Evolutionary conservation across 2,797 vertebrate genomes (phyloP).

Genomic region (Pempheris klunzingeri): DNA sequence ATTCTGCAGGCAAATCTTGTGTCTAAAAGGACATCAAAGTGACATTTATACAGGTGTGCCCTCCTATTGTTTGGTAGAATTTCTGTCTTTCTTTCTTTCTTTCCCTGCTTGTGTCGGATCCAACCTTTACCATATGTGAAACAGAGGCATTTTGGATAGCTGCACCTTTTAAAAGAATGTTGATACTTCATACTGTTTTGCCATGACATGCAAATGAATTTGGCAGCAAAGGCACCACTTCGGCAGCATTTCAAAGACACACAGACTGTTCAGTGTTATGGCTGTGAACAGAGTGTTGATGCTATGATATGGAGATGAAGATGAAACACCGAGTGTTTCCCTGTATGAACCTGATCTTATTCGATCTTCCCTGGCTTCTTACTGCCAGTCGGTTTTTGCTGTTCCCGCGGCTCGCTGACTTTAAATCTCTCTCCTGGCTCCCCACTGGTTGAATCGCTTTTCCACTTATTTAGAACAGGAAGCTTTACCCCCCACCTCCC

Average conservation of each 20-base stretch:
- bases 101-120: conserved; percentile 13
- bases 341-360: conserved; percentile 13
- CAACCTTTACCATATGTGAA: conserved; percentile 28
- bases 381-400: background rate
- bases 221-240: conserved; percentile 48
- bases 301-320: conserved; percentile 50
- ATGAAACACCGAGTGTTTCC: conserved; percentile 42
- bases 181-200: conserved; percentile 49
- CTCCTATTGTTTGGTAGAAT: background rate
- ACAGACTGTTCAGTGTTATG: conserved; percentile 45
- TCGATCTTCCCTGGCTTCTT: background rate
- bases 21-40: background rate
- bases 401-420: background rate
- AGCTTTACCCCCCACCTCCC: background rate
- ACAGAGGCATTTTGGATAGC: conserved; percentile 29
- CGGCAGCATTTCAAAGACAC: conserved; percentile 51
- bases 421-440: conserved; percentile 12
- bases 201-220: conserved; percentile 40
- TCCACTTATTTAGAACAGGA: conserved; percentile 17
- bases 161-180: conserved; percentile 45
- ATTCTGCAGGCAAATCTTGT: background rate
- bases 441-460: background rate
- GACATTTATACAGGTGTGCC: background rate
- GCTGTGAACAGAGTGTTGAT: conserved; percentile 47
- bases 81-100: background rate